Evolutionary conservation across 2,113 vertebrate species (phyloP).

Genomic region (Carettochelys insculpta): DNA sequence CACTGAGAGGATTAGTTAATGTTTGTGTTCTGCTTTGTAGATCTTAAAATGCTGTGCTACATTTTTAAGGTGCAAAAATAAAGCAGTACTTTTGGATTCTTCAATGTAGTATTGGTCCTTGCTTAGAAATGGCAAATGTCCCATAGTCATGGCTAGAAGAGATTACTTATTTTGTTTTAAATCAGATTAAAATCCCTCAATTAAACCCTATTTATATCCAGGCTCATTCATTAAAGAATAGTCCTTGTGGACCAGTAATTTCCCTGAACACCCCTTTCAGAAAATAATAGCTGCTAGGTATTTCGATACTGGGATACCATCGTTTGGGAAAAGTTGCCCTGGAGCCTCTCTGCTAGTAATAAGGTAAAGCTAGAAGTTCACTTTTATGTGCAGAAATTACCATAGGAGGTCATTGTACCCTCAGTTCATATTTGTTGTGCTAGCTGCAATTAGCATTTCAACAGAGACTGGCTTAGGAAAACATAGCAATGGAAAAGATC

Average conservation of each 20-base stretch:
- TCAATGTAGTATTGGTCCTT: not conserved
- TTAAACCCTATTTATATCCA: rapidly evolving
- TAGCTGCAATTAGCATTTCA: not conserved
- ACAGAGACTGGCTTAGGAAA: not conserved
- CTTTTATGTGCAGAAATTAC: conserved; percentile 12
- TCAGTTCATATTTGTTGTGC: not conserved
- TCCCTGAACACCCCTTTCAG: not conserved
- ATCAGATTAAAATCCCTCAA: not conserved
- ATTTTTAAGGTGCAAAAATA: not conserved
- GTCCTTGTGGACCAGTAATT: not conserved
- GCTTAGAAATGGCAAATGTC: not conserved
- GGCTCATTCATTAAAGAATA: not conserved
- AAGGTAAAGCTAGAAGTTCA: not conserved
- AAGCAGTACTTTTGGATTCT: not conserved
- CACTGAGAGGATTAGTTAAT: not conserved
- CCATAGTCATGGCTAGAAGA: not conserved
- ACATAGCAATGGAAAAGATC: not conserved
- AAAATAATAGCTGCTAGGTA: not conserved
- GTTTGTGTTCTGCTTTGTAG: not conserved
- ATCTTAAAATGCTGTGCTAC: not conserved
- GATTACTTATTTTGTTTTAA: not conserved
- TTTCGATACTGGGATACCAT: not conserved
- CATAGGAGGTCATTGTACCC: conserved; percentile 55
- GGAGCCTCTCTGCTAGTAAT: not conserved
- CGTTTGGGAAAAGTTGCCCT: not conserved